Conservation (phyloP, 2,797 vertebrate genomes). For the Merluccius polli region DNA sequence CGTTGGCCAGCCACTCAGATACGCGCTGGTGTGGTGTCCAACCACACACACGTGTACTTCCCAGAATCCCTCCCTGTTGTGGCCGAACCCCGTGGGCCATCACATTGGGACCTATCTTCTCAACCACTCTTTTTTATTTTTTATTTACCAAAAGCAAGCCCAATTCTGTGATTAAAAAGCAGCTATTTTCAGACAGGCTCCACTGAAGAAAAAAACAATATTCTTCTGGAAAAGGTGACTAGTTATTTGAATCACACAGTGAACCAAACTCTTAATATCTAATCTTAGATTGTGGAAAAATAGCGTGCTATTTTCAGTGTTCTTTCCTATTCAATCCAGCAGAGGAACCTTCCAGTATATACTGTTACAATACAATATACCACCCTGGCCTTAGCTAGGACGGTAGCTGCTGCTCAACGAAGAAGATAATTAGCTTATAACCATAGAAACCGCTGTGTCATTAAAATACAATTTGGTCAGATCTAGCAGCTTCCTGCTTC, state of each 20-base stretch:
- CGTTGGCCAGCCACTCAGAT: slow-evolving; percentile 34
- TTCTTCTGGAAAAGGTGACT: slow-evolving; percentile 15
- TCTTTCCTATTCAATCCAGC: neutral
- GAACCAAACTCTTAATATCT: neutral
- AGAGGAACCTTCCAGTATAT: neutral
- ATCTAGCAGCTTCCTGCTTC: neutral
- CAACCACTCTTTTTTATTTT: neutral
- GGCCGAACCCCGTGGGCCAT: neutral
- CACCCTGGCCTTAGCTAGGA: neutral
- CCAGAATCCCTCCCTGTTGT: neutral
- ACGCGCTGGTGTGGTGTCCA: slow-evolving; percentile 8
- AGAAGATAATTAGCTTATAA: slow-evolving; percentile 7
- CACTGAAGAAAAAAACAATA: neutral
- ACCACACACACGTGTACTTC: neutral
- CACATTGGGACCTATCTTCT: neutral
- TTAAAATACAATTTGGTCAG: neutral
- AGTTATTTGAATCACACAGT: slow-evolving; percentile 1
- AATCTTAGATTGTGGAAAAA: slow-evolving; percentile 6
- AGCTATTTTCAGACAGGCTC: neutral
- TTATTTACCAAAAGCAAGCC: slow-evolving; percentile 20
- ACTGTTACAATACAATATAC: neutral
- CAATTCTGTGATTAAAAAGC: neutral
- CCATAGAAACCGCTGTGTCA: neutral
- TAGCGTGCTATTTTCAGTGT: neutral
- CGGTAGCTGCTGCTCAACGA: neutral